phyloP scores from a whole-genome alignment of 2,797 vertebrate species.

The Lagodon rhomboides region DNA sequence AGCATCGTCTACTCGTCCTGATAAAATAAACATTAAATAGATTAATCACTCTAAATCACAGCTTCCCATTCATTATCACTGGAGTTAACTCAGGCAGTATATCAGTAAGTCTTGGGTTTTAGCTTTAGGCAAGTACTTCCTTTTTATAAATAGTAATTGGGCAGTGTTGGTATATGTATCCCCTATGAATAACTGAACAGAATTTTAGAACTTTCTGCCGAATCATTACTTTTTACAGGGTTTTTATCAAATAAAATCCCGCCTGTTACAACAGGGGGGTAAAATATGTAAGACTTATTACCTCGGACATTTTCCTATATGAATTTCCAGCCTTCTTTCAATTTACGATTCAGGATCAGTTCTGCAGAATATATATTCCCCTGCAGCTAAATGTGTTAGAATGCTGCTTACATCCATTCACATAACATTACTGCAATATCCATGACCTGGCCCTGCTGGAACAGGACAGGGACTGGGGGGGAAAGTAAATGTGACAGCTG shows the following conservation, averaged over 20 bases:
- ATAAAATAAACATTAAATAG: neutral
- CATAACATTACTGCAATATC: constrained; percentile 52
- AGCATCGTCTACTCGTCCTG: neutral
- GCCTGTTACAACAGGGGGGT: constrained; percentile 30
- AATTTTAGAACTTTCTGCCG: constrained; percentile 17
- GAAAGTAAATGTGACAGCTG: constrained; percentile 36
- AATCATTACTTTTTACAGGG: constrained; percentile 31
- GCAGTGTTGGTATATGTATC: constrained; percentile 22
- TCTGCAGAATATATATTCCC: constrained; percentile 45
- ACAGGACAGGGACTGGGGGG: constrained; percentile 16
- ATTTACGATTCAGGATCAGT: constrained; percentile 56
- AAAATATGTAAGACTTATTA: constrained; percentile 51
- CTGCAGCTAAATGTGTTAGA: constrained; percentile 63
- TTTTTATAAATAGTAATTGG: constrained; percentile 29
- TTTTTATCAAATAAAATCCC: constrained; percentile 54
- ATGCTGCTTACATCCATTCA: constrained; percentile 66
- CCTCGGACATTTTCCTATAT: constrained; percentile 43
- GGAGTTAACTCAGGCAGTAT: neutral
- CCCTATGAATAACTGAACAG: constrained; percentile 35
- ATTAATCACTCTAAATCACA: neutral
- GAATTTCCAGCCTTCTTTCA: constrained; percentile 29
- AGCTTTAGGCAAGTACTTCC: constrained; percentile 17
- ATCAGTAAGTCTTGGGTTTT: constrained; percentile 9
- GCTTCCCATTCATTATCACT: neutral
- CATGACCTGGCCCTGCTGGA: constrained; percentile 46